Conservation (phyloP, 1,140 invertebrate genomes). For the Diabrotica undecimpunctata region DNA sequence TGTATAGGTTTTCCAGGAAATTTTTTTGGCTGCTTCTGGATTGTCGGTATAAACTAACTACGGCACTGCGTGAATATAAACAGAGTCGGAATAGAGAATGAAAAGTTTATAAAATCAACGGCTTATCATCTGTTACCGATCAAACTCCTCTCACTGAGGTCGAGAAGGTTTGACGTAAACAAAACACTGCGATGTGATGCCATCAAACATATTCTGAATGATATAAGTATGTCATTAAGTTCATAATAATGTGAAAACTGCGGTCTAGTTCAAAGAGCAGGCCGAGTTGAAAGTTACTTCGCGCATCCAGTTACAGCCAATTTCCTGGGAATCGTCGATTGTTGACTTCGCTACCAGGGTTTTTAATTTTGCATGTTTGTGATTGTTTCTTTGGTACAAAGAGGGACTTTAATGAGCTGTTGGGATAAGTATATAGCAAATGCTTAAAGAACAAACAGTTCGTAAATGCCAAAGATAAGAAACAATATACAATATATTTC, state of each 20-base stretch:
- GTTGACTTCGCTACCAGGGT: background rate
- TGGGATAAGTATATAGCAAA: too few species aligned
- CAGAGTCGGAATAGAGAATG: conserved; percentile 9
- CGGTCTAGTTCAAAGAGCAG: conserved; percentile 14
- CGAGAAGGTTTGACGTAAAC: conserved; percentile 12
- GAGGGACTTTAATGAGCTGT: too few species aligned
- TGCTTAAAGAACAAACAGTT: too few species aligned
- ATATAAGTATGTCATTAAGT: conserved; percentile 26
- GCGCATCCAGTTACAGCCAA: background rate
- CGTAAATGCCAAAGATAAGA: too few species aligned
- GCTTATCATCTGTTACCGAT: conserved; percentile 22
- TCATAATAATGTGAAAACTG: conserved; percentile 22
- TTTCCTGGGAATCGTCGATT: conserved; percentile 5
- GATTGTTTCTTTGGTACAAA: too few species aligned
- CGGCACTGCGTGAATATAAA: conserved; percentile 1
- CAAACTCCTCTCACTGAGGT: conserved; percentile 7
- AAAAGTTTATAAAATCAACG: conserved; percentile 22
- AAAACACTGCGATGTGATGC: conserved; percentile 22
- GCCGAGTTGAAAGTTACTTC: background rate
- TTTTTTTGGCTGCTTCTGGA: too few species aligned
- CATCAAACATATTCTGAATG: conserved; percentile 20
- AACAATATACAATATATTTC: too few species aligned
- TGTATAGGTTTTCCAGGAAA: too few species aligned
- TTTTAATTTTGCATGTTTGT: too few species aligned
- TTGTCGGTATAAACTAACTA: too few species aligned